Evolutionary conservation across 2,113 vertebrate genomes (phyloP), one percentile per base, ranked within the genome.

Genomic region (Chaetura pelagica): DNA sequence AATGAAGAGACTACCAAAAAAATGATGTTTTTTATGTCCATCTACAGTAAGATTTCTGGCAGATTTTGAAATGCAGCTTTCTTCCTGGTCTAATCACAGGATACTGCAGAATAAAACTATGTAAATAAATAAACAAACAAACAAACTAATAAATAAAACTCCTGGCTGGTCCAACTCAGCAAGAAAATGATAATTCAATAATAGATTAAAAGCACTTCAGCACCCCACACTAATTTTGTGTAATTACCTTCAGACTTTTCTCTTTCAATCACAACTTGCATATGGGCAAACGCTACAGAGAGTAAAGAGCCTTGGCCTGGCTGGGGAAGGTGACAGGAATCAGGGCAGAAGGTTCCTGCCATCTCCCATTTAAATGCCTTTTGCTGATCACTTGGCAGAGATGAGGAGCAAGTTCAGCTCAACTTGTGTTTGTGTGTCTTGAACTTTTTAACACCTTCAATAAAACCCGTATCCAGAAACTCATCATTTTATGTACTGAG

Each of bases 401-500:
- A n/a, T 20, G 22, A 90, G 46, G 38, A 69, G 49, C 9, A 26
- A 77, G 66, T 35, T 80, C 88, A 90, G 46, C 26, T 92, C 59
- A 62, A 51, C 30, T 58, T 49, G 49, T 66, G 23, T 80, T 93
- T 48, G 16, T 32, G 44, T 63, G 52, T 54, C 71, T 59, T 89
- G 68, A 92, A 88, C 83, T 93, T 26, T 67, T 90, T 67, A 77
- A 90, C 29, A 52, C 44, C 52, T 74, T 42, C 90, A 86, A 59
- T 86, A 92, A 93, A 80, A 42, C 63, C 51, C 40, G 24, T 72
- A 78, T n/a, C 85, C 75, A 49, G 51, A 42, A 87, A 52, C 48
- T 94, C 79, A 83, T 84, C 20, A 29, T 81, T 94, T 97, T 67
- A 90, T 15, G 1, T n/a, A 67, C 83, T 81, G 72, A 93, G 82